Evolutionary conservation across 2,888 invertebrate genomes (phyloP), one percentile per base, ranked within the genome.

Genomic region (Notodonta ziczac): DNA sequence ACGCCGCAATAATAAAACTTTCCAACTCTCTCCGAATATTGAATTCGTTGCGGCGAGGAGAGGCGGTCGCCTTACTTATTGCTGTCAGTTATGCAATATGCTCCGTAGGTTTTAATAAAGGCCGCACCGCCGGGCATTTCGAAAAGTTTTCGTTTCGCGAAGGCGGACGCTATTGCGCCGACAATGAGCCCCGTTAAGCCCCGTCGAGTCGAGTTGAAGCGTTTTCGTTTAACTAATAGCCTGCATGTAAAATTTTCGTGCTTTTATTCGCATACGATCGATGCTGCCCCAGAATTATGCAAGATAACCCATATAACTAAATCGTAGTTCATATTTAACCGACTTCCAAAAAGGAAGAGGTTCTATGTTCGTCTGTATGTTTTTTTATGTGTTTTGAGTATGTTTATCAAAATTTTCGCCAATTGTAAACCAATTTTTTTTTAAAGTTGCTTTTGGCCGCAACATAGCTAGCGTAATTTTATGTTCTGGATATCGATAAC

Each of bases 1-100:
- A 93, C 86, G 89, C 91, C 88, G 90, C 88, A 91, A 92, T 93
- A 92, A 92, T 91, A 91, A 93, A 93, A 93, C 88, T 93, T 93
- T 86, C 82, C 90, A 88, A 89, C 90, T 91, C 87, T 74, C 83
- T 82, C 84, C 85, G 91, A 91, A 93, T 93, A 93, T 93, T 93
- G 93, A 90, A 93, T 91, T 84, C 88, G 86, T 81, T 86, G 88
- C 84, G 87, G 90, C 76, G 85, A 84, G 85, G 85, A 86, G 87
- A 85, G 86, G 82, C 85, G 84, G 86, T 89, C 86, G 88, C 90
- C 86, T 90, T 91, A 90, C 87, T 91, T 89, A 92, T 91, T 89
- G 91, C 91, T 86, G 89, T 88, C 91, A 89, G 90, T 88, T 89
- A 86, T 90, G 90, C 83, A 83, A 90, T 90, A 89, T 88, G 89